phyloP scores from a whole-genome alignment of 2,888 invertebrate species.

The Nemotelus nigrinus region DNA sequence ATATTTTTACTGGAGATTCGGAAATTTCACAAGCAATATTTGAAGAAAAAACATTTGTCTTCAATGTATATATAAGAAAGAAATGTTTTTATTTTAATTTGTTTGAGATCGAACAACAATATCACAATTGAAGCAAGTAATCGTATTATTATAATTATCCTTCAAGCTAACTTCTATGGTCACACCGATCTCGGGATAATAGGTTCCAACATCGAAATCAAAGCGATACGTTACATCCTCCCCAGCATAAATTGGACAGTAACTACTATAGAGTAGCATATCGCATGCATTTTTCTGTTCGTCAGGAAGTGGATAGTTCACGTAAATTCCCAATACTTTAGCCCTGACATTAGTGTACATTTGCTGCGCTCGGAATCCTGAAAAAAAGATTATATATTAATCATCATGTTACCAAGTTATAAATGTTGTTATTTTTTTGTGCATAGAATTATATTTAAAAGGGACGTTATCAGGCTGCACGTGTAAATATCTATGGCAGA shows the following conservation, averaged over 20 bases:
- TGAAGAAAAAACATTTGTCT: neutral
- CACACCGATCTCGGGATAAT: slow-evolving; percentile 34
- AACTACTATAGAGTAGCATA: slow-evolving; percentile 30
- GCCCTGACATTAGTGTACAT: slow-evolving; percentile 34
- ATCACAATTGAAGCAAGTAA: slow-evolving; percentile 32
- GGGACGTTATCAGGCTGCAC: too few relatives aligned
- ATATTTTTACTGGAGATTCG: neutral
- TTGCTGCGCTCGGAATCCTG: slow-evolving; percentile 14
- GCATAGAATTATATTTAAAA: too few relatives aligned
- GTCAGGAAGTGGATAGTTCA: slow-evolving; percentile 32
- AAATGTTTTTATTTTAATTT: neutral
- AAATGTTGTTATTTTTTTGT: too few relatives aligned
- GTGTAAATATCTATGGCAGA: too few relatives aligned
- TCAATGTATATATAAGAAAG: too few relatives aligned
- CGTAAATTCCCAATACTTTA: neutral
- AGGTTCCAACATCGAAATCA: slow-evolving; percentile 28
- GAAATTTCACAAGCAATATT: neutral
- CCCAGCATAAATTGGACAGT: slow-evolving; percentile 27
- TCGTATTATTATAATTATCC: neutral
- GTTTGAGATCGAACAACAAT: slow-evolving; percentile 16
- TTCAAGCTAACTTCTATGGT: slow-evolving; percentile 34
- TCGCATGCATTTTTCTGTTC: slow-evolving; percentile 32
- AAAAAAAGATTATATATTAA: neutral
- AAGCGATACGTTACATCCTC: slow-evolving; percentile 36
- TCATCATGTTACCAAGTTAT: too few relatives aligned